These are phyloP conservation scores for Nudaria mundana DNA, from an alignment of 2,888 invertebrate genomes.

Conservation along the genomic window DNA sequence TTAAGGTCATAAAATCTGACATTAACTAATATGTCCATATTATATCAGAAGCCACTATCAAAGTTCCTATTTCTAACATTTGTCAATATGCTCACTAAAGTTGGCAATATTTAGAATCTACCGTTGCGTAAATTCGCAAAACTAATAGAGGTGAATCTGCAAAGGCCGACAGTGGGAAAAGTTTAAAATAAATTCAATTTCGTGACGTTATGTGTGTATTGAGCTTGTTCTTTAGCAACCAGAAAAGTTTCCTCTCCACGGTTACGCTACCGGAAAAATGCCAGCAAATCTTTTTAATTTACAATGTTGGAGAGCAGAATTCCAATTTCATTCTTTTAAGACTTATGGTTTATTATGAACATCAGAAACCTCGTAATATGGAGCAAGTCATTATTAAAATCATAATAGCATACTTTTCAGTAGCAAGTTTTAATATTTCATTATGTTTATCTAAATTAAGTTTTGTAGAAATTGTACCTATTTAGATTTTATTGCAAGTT, in stretches of 20 bases:
- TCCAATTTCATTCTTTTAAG: constrained; percentile 38
- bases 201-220: constrained; percentile 45
- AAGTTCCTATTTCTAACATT: no score
- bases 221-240: constrained; percentile 48
- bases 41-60: no score
- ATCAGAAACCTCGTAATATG: constrained; percentile 17
- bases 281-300: constrained; percentile 42
- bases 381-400: no score
- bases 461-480: no score
- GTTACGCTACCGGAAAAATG: constrained; percentile 23
- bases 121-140: constrained; percentile 11
- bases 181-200: constrained; percentile 62
- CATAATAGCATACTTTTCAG: no score
- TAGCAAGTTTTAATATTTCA: no score
- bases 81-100: no score
- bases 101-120: no score
- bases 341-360: constrained; percentile 21
- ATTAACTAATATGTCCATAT: no score
- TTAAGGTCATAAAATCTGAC: no score
- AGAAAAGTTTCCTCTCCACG: constrained; percentile 42
- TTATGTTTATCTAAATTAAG: no score
- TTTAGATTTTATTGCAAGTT: no score
- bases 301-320: constrained; percentile 35
- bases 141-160: constrained; percentile 20
- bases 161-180: constrained; percentile 34